Evolutionary conservation across 92 coral and sea anemone species (phyloP), one percentile per base, ranked within the genome.

Genomic region (Epizoanthus rinbou): DNA sequence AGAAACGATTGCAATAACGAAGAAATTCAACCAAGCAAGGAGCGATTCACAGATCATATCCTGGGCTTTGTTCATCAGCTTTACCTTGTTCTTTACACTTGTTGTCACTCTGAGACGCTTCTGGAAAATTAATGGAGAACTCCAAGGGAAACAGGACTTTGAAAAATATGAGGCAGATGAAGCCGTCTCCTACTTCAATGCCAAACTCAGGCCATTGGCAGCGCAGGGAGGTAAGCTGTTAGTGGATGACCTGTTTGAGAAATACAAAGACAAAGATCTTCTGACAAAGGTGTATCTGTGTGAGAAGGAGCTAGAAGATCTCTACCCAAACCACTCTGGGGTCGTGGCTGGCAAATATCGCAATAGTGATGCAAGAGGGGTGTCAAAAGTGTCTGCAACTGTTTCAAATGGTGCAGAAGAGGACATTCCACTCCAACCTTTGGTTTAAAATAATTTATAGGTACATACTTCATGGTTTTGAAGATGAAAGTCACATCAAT

Each of bases 181-280:
- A 64, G 97, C 97, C 3, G 90, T 91, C 58, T 31, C 69, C 50
- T 83, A 88, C 73, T 93, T 88, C 76, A 93, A 93, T 73, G 88
- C 76, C 25, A 85, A 83, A 63, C 79, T 93, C 35, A 76, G 84
- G 70, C 97, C 97, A 4, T 21, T 88, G 43, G 97, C 97, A 31
- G 83, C 91, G 69, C 18, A 65, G 10, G 85, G 85, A 18, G 94
- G 94, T 6, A 35, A 86, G 24, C 25, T 71, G 39, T 60, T 86
- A 25, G 86, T 93, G 10, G 86, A 93, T n/a, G 19, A 64, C 1
- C 56, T 91, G 54, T 88, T 91, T 52, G 85, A 80, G 11, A 81
- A 80, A n/a, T 80, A 86, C 86, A 88, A 93, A 80, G 89, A 88
- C 33, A 67, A 72, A 25, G 67, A 79, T 15, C 90, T 85, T 5